Evolutionary conservation across 2,797 vertebrate genomes (phyloP).

Genomic region (Gobio occitaniae): DNA sequence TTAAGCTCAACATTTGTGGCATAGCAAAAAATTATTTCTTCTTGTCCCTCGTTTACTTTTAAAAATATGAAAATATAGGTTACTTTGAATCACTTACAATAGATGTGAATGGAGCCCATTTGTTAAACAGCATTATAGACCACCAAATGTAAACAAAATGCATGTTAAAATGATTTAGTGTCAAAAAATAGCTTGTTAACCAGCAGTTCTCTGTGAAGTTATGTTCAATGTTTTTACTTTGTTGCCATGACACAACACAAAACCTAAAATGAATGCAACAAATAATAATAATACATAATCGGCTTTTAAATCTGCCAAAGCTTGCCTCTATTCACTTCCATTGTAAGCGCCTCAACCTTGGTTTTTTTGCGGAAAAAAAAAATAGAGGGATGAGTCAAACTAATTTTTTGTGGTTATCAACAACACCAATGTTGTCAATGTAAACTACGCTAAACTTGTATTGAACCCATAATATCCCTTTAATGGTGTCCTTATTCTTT

Average conservation of each 20-base stretch:
- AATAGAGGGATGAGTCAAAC: background rate
- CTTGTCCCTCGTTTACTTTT: background rate
- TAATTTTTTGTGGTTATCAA: background rate
- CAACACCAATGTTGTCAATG: background rate
- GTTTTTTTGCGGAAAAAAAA: background rate
- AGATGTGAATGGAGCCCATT: background rate
- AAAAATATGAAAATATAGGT: background rate
- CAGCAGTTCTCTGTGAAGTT: background rate
- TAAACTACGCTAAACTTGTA: background rate
- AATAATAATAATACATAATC: background rate
- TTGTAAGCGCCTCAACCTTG: background rate
- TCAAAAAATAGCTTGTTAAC: background rate
- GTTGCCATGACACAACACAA: background rate
- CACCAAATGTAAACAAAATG: background rate
- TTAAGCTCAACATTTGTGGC: background rate
- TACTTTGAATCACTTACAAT: background rate
- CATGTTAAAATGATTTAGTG: background rate
- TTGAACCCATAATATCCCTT: background rate
- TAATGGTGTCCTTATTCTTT: background rate
- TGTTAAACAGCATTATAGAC: background rate
- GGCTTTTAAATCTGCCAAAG: background rate
- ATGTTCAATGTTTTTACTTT: background rate
- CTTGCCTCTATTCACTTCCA: background rate
- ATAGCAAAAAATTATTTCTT: background rate
- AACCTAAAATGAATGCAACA: background rate